Conservation (phyloP, 2,797 vertebrate species). For the Gephyroberyx darwinii region DNA sequence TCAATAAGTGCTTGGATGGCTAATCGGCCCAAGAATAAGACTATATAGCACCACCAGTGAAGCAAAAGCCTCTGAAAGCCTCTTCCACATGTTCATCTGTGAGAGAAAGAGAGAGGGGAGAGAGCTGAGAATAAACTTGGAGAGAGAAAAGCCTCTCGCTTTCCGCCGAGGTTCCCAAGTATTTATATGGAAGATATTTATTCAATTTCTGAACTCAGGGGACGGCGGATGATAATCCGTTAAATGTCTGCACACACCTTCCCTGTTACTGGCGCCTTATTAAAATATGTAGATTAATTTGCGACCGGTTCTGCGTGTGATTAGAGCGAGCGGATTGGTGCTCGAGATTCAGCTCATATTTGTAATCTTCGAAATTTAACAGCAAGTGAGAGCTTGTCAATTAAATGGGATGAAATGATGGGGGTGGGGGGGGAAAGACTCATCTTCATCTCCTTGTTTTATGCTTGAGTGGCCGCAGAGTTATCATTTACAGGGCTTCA, state of each 20-base stretch:
- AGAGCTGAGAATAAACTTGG: slow-evolving; percentile 46
- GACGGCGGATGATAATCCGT: slow-evolving; percentile 90
- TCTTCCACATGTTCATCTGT: slow-evolving; percentile 55
- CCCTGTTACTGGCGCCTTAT: slow-evolving; percentile 86
- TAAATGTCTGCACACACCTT: slow-evolving; percentile 92
- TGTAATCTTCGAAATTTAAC: slow-evolving; percentile 97
- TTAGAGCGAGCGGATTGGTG: slow-evolving; percentile 89
- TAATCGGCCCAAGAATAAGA: slow-evolving; percentile 77
- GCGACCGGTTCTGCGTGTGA: slow-evolving; percentile 87
- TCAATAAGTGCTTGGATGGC: slow-evolving; percentile 73
- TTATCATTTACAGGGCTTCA: slow-evolving; percentile 92
- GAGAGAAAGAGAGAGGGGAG: slow-evolving; percentile 37
- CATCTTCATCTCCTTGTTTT: slow-evolving; percentile 99
- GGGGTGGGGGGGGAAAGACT: slow-evolving; percentile 91
- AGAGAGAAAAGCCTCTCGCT: slow-evolving; percentile 68
- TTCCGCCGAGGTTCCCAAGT: slow-evolving; percentile 67
- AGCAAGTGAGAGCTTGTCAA: slow-evolving; percentile 95
- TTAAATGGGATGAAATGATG: slow-evolving; percentile 97
- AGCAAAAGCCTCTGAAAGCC: slow-evolving; percentile 66
- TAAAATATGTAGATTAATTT: slow-evolving; percentile 98
- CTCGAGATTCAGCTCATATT: slow-evolving; percentile 92
- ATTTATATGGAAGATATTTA: slow-evolving; percentile 83
- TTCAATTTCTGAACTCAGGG: slow-evolving; percentile 85
- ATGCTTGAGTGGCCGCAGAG: slow-evolving; percentile 90
- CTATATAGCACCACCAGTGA: slow-evolving; percentile 66